Base-by-base conservation (phyloP, 1,140 invertebrate genomes). In the Atopsyche davidsoni region DNA sequence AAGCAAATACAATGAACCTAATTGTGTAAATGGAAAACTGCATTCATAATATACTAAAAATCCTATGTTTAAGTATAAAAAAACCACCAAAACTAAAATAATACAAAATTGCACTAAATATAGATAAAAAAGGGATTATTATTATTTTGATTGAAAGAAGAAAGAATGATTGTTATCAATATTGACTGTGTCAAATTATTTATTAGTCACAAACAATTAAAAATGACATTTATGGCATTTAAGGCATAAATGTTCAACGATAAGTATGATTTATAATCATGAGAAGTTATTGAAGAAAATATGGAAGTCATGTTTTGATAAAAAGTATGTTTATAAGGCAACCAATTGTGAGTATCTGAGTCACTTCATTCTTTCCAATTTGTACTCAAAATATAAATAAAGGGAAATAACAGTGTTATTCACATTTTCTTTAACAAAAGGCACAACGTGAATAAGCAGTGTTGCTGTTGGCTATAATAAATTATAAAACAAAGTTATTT, bases 301-400 rank as follows among this genome's bases (percentile, higher is more conserved):
- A n/a, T n/a, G n/a, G n/a, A n/a, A n/a, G n/a, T n/a, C n/a, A n/a
- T n/a, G n/a, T n/a, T n/a, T n/a, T n/a, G n/a, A n/a, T n/a, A n/a
- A n/a, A n/a, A n/a, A n/a, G n/a, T n/a, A n/a, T n/a, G n/a, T n/a
- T n/a, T n/a, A n/a, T n/a, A n/a, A n/a, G n/a, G n/a, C n/a, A n/a
- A n/a, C n/a, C 39, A 41, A 21, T 41, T 19, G 39, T 21, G 17
- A 41, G 39, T 4, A 9, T 45, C 39, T 49, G 25, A 39, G 50
- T 53, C 50, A 52, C 46, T 49, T 28, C 55, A 57, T 41, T 57
- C 55, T 57, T 57, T 57, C 55, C 35, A 24, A 52, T 57, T 53
- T 57, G 52, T 57, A 57, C 32, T 32, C 17, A 18, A 52, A 46
- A 17, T 46, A 38, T 13, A 38, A 46, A 46, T 24, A 46, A 35